phyloP scores from a whole-genome alignment of 2,797 vertebrate genomes.

The Liparis tanakae region DNA sequence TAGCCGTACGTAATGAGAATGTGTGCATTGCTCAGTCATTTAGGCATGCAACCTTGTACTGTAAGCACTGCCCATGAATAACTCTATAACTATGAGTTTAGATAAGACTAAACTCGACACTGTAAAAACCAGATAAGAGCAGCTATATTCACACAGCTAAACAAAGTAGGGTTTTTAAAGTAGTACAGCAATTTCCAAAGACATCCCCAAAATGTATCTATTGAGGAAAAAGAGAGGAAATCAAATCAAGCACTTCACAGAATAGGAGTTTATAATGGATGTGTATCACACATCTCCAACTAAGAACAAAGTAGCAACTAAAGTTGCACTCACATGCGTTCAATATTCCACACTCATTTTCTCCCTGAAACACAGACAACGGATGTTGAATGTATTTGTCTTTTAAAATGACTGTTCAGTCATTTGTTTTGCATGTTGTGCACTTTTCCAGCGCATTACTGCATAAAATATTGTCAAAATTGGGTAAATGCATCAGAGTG shows the following conservation, averaged over 20 bases:
- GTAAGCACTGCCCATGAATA: slow-evolving; percentile 38
- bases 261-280: slow-evolving; percentile 40
- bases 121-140: slow-evolving; percentile 62
- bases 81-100: slow-evolving; percentile 32
- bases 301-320: slow-evolving; percentile 27
- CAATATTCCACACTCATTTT: not conserved
- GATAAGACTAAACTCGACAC: slow-evolving; percentile 56
- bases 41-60: slow-evolving; percentile 43
- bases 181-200: slow-evolving; percentile 29
- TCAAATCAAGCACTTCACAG: slow-evolving; percentile 31
- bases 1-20: slow-evolving; percentile 40
- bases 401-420: not conserved
- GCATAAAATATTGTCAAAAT: not conserved
- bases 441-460: not conserved
- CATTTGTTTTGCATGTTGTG: no score
- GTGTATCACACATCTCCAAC: slow-evolving; percentile 17
- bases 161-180: slow-evolving; percentile 39
- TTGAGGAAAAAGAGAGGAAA: slow-evolving; percentile 4
- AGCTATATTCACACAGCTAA: slow-evolving; percentile 35
- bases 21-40: slow-evolving; percentile 47
- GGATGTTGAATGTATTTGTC: not conserved
- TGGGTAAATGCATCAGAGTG: not conserved
- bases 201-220: slow-evolving; percentile 39
- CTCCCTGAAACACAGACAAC: not conserved
- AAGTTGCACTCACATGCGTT: slow-evolving; percentile 36